phyloP scores from a whole-genome alignment of 2,888 invertebrate genomes.

The Aporophyla nigra region DNA sequence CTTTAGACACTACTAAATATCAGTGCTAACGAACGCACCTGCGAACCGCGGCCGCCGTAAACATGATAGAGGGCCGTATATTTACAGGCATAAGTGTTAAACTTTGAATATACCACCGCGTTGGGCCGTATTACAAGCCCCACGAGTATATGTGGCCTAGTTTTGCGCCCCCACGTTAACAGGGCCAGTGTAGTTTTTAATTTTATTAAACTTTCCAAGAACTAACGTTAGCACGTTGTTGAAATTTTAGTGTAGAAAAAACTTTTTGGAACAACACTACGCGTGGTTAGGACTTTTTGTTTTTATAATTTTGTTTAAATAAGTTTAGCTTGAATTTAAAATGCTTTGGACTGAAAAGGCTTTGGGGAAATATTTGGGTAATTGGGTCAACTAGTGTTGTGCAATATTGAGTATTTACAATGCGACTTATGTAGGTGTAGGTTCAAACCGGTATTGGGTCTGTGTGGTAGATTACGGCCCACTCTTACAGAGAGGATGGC shows the following conservation, averaged over 20 bases:
- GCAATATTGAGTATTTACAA: constrained; percentile 1
- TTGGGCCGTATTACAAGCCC: constrained; percentile 59
- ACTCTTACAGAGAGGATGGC: no score
- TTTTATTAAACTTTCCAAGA: constrained; percentile 66
- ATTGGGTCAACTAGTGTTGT: constrained; percentile 15
- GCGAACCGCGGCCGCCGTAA: constrained; percentile 59
- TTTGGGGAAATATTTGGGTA: constrained; percentile 8
- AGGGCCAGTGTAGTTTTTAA: constrained; percentile 63
- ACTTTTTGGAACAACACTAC: constrained; percentile 26
- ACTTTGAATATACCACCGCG: constrained; percentile 68
- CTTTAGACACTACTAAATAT: constrained; percentile 61
- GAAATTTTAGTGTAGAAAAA: constrained; percentile 33
- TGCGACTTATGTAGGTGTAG: no score
- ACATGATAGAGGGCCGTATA: constrained; percentile 63
- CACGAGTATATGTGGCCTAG: constrained; percentile 65
- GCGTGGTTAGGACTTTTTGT: background rate
- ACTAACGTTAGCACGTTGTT: constrained; percentile 65
- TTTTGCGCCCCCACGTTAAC: constrained; percentile 63
- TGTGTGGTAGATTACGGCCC: no score
- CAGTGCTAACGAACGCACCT: constrained; percentile 63
- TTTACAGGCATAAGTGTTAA: constrained; percentile 67
- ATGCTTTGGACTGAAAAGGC: no score
- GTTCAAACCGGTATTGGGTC: no score
- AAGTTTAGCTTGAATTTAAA: no score
- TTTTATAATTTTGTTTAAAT: background rate